These are phyloP conservation scores for Azorinus chamasolen DNA, from an alignment of 2,888 invertebrate species.

Conservation along the genomic window DNA sequence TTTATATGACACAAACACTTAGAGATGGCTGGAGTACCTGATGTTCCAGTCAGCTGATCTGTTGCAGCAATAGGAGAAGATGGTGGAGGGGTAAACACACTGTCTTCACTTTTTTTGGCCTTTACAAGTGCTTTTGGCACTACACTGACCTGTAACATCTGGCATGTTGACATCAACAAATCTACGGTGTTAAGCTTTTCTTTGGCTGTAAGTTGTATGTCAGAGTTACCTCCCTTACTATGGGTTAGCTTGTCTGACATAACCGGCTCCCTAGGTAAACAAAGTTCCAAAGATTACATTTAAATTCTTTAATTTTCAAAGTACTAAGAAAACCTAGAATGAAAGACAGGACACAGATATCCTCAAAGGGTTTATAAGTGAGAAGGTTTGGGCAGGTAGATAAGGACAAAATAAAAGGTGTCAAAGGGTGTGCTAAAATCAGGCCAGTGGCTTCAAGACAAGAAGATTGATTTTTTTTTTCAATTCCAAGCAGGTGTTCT, in stretches of 20 bases:
- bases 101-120: neutral
- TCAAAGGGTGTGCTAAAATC: too few relatives aligned
- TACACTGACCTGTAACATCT: neutral
- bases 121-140: neutral
- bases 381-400: too few relatives aligned
- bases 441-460: too few relatives aligned
- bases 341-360: too few relatives aligned
- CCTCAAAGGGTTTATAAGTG: too few relatives aligned
- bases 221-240: slow-evolving; percentile 9
- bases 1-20: too few relatives aligned
- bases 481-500: too few relatives aligned
- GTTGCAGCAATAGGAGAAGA: neutral
- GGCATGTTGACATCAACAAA: slow-evolving; percentile 39
- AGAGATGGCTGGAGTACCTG: too few relatives aligned
- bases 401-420: too few relatives aligned
- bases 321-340: too few relatives aligned
- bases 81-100: slow-evolving; percentile 2
- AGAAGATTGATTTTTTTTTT: too few relatives aligned
- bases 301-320: too few relatives aligned
- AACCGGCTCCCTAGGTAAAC: slow-evolving; percentile 4
- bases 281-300: neutral
- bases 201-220: neutral
- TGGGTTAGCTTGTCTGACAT: slow-evolving; percentile 10
- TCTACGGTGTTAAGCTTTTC: slow-evolving; percentile 37
- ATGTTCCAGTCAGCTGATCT: neutral